Evolutionary conservation across 2,888 invertebrate species (phyloP), one percentile per base, ranked within the genome.

Genomic region (Agonopterix arenella): DNA sequence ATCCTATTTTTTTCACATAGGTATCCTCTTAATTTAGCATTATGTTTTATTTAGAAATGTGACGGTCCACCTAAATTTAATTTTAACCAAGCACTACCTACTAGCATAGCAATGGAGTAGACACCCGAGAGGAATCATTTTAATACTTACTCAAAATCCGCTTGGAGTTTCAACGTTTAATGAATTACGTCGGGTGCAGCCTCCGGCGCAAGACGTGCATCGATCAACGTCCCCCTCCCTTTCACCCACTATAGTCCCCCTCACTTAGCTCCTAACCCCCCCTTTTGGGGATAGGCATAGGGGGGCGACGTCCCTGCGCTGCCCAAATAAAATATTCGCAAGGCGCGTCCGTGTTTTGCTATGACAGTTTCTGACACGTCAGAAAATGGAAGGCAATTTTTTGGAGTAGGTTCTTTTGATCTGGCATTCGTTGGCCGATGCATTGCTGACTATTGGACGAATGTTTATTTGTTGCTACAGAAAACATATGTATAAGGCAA

Each of bases 181-280:
- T 89, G 88, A 89, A 89, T 89, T 88, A 89, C 88, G 85, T 84
- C 80, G 88, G 84, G 79, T 84, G 88, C 90, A 86, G 86, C 85
- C 89, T 85, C 90, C 85, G 89, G 90, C 89, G 90, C 90, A 90
- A 90, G 90, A 91, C 90, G 90, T 90, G 90, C 90, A 91, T 91
- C 90, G 91, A 91, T 91, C 91, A 91, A 91, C 64, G 51, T 64
- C 66, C 64, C 54, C 61, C 58, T 56, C 52, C 53, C 64, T 63
- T 62, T 69, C 58, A 50, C 43, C 28, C 28, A 28, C 28, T 28
- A 28, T 28, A 28, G 28, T 28, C 28, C 50, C 55, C 59, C 50
- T 11, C 42, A 44, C 52, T 45, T 45, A 28, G 48, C 52, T 53
- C 52, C 45, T 55, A 57, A 51, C 64, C 57, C 50, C 61, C 54